Percentiles rank a stretch among this genome's conserved stretches.
Conservation (phyloP, 2,797 vertebrate species). For the Pampus argenteus region DNA sequence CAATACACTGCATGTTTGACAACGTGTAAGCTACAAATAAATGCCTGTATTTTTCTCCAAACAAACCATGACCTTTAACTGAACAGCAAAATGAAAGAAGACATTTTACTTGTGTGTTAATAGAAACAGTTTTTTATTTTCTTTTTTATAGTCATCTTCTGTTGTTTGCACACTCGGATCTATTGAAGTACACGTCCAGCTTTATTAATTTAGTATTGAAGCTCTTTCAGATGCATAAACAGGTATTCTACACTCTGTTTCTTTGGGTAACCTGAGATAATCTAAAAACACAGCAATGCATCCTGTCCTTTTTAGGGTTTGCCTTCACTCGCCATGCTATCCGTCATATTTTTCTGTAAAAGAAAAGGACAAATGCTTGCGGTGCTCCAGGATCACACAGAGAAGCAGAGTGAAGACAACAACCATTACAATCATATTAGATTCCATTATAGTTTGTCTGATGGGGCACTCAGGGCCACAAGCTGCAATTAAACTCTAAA, state of each 20-base stretch:
- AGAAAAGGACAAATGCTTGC: slow-evolving; percentile 34
- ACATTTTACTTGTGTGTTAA: not conserved
- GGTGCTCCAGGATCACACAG: slow-evolving; percentile 48
- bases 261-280: slow-evolving; percentile 12
- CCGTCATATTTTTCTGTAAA: slow-evolving; percentile 16
- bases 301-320: slow-evolving; percentile 41
- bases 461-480: slow-evolving; percentile 75
- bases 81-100: not conserved
- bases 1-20: not conserved
- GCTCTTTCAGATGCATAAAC: not conserved
- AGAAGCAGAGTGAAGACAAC: slow-evolving; percentile 64
- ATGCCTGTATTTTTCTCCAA: not conserved
- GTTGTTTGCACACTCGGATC: not conserved
- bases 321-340: not conserved
- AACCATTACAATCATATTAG: slow-evolving; percentile 80
- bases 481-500: slow-evolving; percentile 83
- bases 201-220: not conserved
- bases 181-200: not conserved
- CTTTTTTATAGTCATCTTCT: too few relatives aligned
- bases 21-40: not conserved
- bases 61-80: not conserved
- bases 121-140: not conserved
- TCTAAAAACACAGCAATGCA: slow-evolving; percentile 23
- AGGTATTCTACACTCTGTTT: not conserved
- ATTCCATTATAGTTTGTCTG: slow-evolving; percentile 78